Evolutionary conservation across 2,888 invertebrate genomes (phyloP).

Genomic region (Oxystoma pomonae): DNA sequence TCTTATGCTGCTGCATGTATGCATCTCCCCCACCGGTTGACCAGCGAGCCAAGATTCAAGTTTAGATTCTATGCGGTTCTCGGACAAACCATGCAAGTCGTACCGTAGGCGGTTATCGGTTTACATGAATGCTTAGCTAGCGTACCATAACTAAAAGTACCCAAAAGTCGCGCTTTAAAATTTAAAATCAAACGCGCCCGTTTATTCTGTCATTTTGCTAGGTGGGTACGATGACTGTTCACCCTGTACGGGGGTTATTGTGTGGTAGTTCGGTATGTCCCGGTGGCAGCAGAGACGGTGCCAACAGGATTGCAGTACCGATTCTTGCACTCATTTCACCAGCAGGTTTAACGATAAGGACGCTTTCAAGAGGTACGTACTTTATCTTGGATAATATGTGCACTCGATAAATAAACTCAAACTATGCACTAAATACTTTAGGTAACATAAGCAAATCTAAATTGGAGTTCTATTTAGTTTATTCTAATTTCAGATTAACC

Average conservation of each 20-base stretch:
- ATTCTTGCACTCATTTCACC: neutral
- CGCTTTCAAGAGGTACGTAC: conserved; percentile 38
- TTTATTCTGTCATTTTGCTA: conserved; percentile 14
- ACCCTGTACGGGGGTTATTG: conserved; percentile 21
- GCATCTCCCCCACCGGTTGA: neutral
- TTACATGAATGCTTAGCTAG: neutral
- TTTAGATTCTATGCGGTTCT: neutral
- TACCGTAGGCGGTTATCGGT: neutral
- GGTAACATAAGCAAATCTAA: too few relatives aligned
- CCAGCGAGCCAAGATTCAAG: neutral
- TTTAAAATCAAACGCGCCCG: neutral
- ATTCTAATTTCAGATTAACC: too few relatives aligned
- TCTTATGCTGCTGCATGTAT: neutral
- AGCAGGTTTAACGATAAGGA: conserved; percentile 23
- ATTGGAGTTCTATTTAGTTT: too few relatives aligned
- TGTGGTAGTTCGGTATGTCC: conserved; percentile 37
- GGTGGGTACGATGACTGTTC: conserved; percentile 31
- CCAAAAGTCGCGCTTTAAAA: neutral
- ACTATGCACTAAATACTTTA: too few relatives aligned
- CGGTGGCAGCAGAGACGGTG: conserved; percentile 44
- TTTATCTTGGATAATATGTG: neutral
- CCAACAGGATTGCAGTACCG: conserved; percentile 28
- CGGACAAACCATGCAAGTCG: neutral
- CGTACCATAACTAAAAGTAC: neutral
- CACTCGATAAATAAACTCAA: too few relatives aligned